Evolutionary conservation across 1,140 invertebrate species (phyloP).

Genomic region (Heliconius himera): DNA sequence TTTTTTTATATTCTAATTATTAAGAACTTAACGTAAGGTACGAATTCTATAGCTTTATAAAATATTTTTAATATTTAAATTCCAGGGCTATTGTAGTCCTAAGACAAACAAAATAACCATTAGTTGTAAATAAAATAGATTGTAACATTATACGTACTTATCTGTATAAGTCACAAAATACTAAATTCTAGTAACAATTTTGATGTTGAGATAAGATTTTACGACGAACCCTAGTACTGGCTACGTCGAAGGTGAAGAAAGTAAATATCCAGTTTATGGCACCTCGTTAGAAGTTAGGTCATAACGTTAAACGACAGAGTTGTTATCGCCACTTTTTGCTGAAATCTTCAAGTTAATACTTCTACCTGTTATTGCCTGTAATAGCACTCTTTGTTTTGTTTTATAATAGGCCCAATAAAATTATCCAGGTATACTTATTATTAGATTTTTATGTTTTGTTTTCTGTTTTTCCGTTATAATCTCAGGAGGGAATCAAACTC

Average conservation of each 20-base stretch:
- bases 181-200: slow-evolving; percentile 32
- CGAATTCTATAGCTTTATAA: too few relatives aligned
- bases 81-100: too few relatives aligned
- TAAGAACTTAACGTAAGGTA: too few relatives aligned
- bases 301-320: slow-evolving; percentile 68
- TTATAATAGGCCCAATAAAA: background rate
- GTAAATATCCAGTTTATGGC: slow-evolving; percentile 72
- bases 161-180: slow-evolving; percentile 18
- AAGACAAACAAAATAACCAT: too few relatives aligned
- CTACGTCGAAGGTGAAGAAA: slow-evolving; percentile 53
- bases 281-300: slow-evolving; percentile 70
- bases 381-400: background rate
- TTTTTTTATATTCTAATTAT: too few relatives aligned
- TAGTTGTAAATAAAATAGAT: too few relatives aligned
- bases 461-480: background rate
- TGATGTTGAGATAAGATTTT: slow-evolving; percentile 52
- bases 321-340: slow-evolving; percentile 62
- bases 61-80: too few relatives aligned
- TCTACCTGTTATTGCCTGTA: slow-evolving; percentile 29
- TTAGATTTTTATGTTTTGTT: background rate
- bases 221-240: slow-evolving; percentile 37
- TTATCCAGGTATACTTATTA: background rate
- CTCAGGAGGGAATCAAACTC: too few relatives aligned
- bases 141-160: too few relatives aligned
- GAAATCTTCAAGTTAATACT: slow-evolving; percentile 53